Conservation (phyloP, 2,113 vertebrate genomes). For the Apistogramma diplotaenia region DNA sequence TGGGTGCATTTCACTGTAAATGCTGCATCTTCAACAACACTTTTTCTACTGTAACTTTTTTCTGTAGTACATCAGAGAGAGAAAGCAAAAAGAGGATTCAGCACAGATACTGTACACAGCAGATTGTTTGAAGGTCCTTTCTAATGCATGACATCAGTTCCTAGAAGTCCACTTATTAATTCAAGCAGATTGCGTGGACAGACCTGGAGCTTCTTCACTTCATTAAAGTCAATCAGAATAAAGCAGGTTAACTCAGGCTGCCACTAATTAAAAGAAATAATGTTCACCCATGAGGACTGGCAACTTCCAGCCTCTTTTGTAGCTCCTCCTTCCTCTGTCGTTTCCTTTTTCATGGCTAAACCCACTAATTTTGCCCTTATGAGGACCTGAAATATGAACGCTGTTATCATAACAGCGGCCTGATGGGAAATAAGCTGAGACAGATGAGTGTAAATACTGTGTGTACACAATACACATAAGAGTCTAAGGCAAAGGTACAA, state of each 20-base stretch:
- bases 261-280: not conserved
- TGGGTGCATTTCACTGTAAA: not conserved
- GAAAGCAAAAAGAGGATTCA: not conserved
- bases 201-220: not conserved
- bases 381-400: not conserved
- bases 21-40: not conserved
- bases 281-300: not conserved
- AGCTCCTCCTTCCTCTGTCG: not conserved
- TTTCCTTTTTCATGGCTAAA: not conserved
- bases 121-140: not conserved
- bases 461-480: not conserved
- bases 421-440: not conserved
- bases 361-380: not conserved
- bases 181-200: not conserved
- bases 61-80: not conserved
- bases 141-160: not conserved
- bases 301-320: not conserved
- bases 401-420: not conserved
- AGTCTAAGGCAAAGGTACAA: not conserved
- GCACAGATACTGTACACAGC: not conserved
- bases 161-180: not conserved
- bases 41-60: not conserved
- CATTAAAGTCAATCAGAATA: slow-evolving; percentile 29
- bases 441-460: not conserved
- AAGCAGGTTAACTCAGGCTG: not conserved